phyloP scores from a whole-genome alignment of 2,113 vertebrate genomes.

The human (Homo sapiens) region DNA sequence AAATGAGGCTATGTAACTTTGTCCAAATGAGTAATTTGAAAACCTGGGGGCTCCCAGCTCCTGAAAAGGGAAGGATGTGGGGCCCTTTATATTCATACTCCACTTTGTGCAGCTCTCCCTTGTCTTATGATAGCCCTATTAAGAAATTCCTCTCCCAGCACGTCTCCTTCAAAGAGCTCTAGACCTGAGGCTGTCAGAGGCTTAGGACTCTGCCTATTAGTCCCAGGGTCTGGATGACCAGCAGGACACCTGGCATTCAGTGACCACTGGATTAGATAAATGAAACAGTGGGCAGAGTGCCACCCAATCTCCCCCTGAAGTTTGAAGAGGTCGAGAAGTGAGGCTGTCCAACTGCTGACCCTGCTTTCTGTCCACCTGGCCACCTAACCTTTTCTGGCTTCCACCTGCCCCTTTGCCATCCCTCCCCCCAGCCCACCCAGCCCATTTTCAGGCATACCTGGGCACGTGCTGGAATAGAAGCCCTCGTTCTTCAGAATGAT shows the following conservation, averaged over 20 bases:
- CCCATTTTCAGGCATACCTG: constrained; percentile 64
- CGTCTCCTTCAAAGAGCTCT: not conserved
- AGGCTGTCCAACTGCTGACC: not conserved
- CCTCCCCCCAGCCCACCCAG: not conserved
- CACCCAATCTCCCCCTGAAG: not conserved
- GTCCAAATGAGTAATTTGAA: not conserved
- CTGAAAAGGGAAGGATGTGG: not conserved
- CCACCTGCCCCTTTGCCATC: not conserved
- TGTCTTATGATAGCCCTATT: not conserved
- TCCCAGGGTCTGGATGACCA: not conserved
- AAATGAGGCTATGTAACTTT: not conserved
- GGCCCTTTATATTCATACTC: not conserved
- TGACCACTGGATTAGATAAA: not conserved
- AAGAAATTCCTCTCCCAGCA: not conserved
- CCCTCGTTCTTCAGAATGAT: constrained; percentile 93
- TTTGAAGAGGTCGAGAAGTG: not conserved
- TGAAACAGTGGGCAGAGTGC: not conserved
- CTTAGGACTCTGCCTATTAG: not conserved
- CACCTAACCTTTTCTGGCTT: not conserved
- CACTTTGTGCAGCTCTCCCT: too few species aligned
- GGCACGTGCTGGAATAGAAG: constrained; percentile 91
- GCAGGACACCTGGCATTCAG: not conserved
- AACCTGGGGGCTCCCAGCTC: not conserved
- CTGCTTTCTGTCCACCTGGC: not conserved
- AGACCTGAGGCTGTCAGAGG: not conserved